phyloP scores from a whole-genome alignment of 2,113 vertebrate genomes.

The Pycnonotus jocosus region DNA sequence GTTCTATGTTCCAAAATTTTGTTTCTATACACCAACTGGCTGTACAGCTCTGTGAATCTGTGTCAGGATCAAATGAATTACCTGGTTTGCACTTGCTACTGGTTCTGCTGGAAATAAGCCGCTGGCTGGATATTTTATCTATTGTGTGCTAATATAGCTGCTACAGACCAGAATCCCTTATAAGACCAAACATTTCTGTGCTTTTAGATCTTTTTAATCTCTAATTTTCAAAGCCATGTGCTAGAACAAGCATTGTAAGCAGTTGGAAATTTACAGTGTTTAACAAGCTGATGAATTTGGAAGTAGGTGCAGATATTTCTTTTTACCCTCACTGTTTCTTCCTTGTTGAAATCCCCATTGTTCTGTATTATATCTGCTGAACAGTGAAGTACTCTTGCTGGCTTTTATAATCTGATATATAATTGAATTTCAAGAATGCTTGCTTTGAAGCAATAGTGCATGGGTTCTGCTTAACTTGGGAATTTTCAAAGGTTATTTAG shows the following conservation, averaged over 20 bases:
- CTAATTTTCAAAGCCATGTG: background rate
- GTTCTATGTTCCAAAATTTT: background rate
- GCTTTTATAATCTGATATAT: background rate
- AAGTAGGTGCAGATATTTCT: background rate
- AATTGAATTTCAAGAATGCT: background rate
- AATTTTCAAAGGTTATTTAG: background rate
- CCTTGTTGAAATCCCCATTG: background rate
- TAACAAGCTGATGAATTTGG: background rate
- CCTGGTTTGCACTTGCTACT: background rate
- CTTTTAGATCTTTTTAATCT: background rate
- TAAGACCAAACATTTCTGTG: background rate
- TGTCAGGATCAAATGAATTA: background rate
- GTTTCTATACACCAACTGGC: background rate
- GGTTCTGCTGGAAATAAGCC: background rate
- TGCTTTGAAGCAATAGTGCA: background rate
- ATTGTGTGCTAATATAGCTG: background rate
- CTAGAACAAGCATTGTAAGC: background rate
- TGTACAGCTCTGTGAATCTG: background rate
- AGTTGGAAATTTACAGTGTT: background rate
- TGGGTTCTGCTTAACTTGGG: background rate
- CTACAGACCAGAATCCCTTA: background rate
- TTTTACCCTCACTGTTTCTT: background rate
- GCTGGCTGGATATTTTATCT: background rate
- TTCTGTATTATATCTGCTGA: background rate
- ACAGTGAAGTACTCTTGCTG: background rate